Percentiles rank a stretch among this genome's conserved stretches.
phyloP scores from a whole-genome alignment of 1,140 invertebrate species.

The Pogonus chalceus region DNA sequence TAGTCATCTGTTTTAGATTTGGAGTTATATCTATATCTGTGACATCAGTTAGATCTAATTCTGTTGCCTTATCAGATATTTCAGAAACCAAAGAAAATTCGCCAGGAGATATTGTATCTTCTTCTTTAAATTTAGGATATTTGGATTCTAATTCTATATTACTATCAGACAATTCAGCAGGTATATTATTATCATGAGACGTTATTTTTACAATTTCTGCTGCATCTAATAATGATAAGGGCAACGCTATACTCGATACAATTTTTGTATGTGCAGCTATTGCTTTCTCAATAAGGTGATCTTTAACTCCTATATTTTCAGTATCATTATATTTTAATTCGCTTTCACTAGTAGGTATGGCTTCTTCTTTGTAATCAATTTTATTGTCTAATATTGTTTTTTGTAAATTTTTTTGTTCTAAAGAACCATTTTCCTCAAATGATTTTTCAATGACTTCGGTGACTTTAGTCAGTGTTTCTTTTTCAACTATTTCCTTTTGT shows the following conservation, averaged over 20 bases:
- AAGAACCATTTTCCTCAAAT: no score
- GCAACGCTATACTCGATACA: slow-evolving; percentile 23
- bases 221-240: slow-evolving; percentile 14
- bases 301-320: background rate
- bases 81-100: background rate
- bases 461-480: no score
- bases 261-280: slow-evolving; percentile 22
- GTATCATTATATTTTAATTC: background rate
- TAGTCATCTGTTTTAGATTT: slow-evolving; percentile 7
- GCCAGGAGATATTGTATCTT: background rate
- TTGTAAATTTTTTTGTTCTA: no score
- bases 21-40: slow-evolving; percentile 11
- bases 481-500: no score
- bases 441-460: no score
- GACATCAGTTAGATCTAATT: slow-evolving; percentile 13
- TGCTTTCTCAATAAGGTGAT: slow-evolving; percentile 19
- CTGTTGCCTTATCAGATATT: background rate
- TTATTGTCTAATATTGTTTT: no score
- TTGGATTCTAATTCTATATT: background rate
- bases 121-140: background rate
- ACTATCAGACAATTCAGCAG: background rate
- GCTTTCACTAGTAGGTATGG: no score
- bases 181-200: no score
- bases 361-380: no score
- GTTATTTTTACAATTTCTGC: background rate